These are phyloP conservation scores for Paramisgurnus dabryanus DNA, from an alignment of 2,113 vertebrate species.

Conservation along the genomic window DNA sequence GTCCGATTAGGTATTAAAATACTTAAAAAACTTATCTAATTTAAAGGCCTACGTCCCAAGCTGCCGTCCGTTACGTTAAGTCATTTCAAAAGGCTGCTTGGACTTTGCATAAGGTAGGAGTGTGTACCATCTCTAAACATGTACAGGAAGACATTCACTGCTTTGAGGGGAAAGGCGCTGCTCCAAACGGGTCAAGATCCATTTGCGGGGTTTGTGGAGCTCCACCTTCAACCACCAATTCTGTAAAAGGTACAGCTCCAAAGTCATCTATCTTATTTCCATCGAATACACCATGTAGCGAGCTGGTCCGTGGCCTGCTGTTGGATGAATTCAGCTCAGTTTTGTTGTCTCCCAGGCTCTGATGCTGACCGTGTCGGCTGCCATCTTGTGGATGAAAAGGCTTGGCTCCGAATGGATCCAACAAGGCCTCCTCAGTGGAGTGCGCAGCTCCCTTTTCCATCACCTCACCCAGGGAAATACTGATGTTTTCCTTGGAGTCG, in stretches of 20 bases:
- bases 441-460: constrained; percentile 78
- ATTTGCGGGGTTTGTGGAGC: constrained; percentile 73
- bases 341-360: constrained; percentile 72
- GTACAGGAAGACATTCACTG: constrained; percentile 74
- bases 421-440: constrained; percentile 75
- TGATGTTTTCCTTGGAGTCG: constrained; percentile 96
- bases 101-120: constrained; percentile 50
- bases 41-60: constrained; percentile 43
- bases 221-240: constrained; percentile 78
- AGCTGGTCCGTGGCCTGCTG: constrained; percentile 75
- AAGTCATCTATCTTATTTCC: constrained; percentile 88
- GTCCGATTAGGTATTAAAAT: constrained; percentile 51
- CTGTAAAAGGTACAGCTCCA: constrained; percentile 92
- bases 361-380: constrained; percentile 77
- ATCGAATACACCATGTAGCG: constrained; percentile 72
- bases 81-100: constrained; percentile 34
- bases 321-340: constrained; percentile 70
- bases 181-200: constrained; percentile 96
- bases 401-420: constrained; percentile 92
- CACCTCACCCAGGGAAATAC: constrained; percentile 76
- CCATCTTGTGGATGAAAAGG: constrained; percentile 87
- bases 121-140: constrained; percentile 7
- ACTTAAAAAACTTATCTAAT: constrained; percentile 50
- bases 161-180: constrained; percentile 94
- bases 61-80: constrained; percentile 35